Base-by-base conservation (phyloP, 1,140 invertebrate genomes). In the Lordiphosa mommai region DNA sequence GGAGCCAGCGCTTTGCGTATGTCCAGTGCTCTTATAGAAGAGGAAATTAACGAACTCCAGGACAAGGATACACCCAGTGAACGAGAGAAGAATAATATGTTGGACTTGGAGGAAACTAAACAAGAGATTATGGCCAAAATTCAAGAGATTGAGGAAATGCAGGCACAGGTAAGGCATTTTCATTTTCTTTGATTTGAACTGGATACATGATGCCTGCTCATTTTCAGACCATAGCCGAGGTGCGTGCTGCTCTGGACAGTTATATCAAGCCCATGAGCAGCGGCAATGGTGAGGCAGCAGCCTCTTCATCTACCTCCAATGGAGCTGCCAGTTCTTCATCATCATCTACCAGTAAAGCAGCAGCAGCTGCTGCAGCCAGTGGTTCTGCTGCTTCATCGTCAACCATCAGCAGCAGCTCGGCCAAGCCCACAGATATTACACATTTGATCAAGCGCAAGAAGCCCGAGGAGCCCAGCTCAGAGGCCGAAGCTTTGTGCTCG, bases 381-480 rank as follows among this genome's bases (percentile, higher is more conserved):
- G 14, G 47, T 20, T 17, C 53, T n/a, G 37, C 53, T 12, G 52
- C 61, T 0, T 66, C 66, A 1, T 79, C 86, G 5, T 80, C 82
- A 49, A 46, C 80, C 6, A 79, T 74, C 5, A 87, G 72, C 36
- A 87, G 76, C 59, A 76, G 84, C 43, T 84, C 77, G 43, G 64
- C 85, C 30, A 88, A 88, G 56, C 87, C 87, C 10, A 87, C 71
- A 33, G 88, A 88, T 46, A 88, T 88, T 29, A 87, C 88, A 27
- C 87, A 88, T 79, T 46, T 88, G 59, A 88, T 88, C 36, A 88
- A 88, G 51, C 87, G 88, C 46, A 88, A 88, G 64, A 88, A 88
- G 66, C 88, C 87, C 6, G 87, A 87, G 48, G 88, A 88, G 17
- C 71, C 82, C 27, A 71, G 73, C 46, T 84, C 76, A 23, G 87